These are phyloP conservation scores for Daboia siamensis DNA, from an alignment of 2,113 vertebrate genomes.

Conservation along the genomic window DNA sequence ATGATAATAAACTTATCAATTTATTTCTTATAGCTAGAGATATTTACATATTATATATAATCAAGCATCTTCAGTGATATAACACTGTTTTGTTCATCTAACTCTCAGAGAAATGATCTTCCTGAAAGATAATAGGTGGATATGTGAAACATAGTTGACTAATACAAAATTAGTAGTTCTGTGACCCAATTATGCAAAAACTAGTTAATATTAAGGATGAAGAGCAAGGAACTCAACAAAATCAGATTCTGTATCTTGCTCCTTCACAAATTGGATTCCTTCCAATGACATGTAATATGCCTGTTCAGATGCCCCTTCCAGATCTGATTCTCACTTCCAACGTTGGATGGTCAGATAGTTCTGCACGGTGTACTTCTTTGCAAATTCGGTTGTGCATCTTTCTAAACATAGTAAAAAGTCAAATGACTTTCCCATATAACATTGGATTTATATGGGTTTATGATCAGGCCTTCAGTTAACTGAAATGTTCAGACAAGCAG, in stretches of 20 bases:
- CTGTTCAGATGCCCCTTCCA: background rate
- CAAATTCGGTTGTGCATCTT: background rate
- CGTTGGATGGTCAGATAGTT: background rate
- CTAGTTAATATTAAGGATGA: background rate
- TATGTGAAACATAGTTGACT: background rate
- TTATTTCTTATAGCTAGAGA: background rate
- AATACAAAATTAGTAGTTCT: background rate
- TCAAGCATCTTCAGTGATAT: background rate
- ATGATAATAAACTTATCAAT: background rate
- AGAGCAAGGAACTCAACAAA: background rate
- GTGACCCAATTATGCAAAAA: background rate
- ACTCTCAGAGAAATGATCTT: background rate
- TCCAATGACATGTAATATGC: background rate
- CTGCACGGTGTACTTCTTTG: background rate
- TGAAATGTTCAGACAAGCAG: constrained; percentile 1
- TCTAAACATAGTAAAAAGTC: background rate
- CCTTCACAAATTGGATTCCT: background rate
- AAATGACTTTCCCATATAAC: background rate
- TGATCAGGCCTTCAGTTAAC: background rate
- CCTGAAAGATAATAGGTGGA: background rate
- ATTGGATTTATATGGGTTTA: background rate
- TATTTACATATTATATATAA: background rate
- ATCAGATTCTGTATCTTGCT: background rate
- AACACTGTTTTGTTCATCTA: background rate
- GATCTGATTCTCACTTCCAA: background rate